Percentiles rank a stretch among this genome's conserved stretches.
Conservation (phyloP, 1,140 invertebrate species). For the Diuraphis noxia region DNA sequence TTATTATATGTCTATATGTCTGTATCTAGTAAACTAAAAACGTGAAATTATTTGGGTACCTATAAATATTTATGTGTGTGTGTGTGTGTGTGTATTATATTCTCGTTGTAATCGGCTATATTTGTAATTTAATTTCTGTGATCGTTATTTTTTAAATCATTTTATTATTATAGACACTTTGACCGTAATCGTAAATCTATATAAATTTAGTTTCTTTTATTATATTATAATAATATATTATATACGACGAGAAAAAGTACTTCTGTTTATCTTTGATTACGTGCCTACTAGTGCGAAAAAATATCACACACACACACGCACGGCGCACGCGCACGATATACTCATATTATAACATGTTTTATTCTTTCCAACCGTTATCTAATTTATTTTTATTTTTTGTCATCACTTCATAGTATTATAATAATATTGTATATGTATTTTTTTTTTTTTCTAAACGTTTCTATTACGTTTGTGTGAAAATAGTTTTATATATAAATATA, state of each 20-base stretch:
- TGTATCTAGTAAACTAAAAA: not conserved
- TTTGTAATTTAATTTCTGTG: slow-evolving; percentile 49
- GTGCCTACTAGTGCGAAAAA: not conserved
- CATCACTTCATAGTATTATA: not conserved
- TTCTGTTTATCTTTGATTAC: not conserved
- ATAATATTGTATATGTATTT: not conserved
- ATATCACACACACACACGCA: not conserved
- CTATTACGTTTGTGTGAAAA: slow-evolving; percentile 39
- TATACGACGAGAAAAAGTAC: not conserved
- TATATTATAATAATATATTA: not conserved
- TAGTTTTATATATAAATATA: slow-evolving; percentile 20
- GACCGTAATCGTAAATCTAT: not conserved
- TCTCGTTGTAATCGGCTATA: slow-evolving; percentile 37
- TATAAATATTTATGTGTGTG: not conserved
- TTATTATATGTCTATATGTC: not conserved
- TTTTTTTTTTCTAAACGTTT: slow-evolving; percentile 23
- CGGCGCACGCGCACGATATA: not conserved
- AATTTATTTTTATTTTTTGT: slow-evolving; percentile 5
- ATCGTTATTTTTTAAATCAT: slow-evolving; percentile 50
- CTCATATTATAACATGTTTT: not conserved
- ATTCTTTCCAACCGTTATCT: slow-evolving; percentile 5
- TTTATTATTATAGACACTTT: not conserved
- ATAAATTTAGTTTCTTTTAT: slow-evolving; percentile 6
- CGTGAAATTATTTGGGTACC: slow-evolving; percentile 30
- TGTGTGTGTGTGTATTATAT: not conserved